phyloP scores from a whole-genome alignment of 2,113 vertebrate species.

The Sapayoa aenigma region DNA sequence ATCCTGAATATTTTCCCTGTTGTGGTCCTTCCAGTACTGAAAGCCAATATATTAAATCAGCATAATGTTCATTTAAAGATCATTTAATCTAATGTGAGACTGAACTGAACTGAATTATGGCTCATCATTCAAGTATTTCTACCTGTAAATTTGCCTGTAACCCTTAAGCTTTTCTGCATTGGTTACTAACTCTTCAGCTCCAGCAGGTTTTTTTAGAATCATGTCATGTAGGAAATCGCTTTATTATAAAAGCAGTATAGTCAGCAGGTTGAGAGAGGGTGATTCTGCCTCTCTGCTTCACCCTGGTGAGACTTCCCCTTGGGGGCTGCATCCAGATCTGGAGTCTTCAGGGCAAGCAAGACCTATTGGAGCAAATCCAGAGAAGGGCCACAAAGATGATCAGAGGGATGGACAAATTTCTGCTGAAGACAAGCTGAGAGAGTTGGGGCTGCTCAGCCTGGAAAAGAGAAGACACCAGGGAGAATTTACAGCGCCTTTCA shows the following conservation, averaged over 20 bases:
- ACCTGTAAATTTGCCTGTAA: neutral
- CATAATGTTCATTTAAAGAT: neutral
- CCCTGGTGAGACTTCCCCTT: neutral
- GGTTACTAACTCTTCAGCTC: neutral
- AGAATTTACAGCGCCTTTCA: neutral
- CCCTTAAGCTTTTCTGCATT: neutral
- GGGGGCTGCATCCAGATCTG: neutral
- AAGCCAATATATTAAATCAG: neutral
- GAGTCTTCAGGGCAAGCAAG: neutral
- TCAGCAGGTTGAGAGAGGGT: fast-evolving
- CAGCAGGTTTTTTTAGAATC: neutral
- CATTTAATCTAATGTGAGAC: neutral
- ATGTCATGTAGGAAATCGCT: neutral
- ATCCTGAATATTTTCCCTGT: neutral
- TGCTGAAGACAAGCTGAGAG: neutral
- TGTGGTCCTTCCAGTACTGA: neutral
- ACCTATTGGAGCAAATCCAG: fast-evolving
- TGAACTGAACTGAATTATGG: neutral
- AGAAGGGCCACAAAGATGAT: neutral
- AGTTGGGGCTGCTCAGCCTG: neutral
- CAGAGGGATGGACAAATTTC: neutral
- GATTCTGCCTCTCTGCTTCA: neutral
- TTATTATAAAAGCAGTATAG: neutral
- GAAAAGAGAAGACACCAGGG: neutral
- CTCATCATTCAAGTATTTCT: too few relatives aligned